Evolutionary conservation across 2,888 invertebrate genomes (phyloP).

Genomic region (Metellina segmentata): DNA sequence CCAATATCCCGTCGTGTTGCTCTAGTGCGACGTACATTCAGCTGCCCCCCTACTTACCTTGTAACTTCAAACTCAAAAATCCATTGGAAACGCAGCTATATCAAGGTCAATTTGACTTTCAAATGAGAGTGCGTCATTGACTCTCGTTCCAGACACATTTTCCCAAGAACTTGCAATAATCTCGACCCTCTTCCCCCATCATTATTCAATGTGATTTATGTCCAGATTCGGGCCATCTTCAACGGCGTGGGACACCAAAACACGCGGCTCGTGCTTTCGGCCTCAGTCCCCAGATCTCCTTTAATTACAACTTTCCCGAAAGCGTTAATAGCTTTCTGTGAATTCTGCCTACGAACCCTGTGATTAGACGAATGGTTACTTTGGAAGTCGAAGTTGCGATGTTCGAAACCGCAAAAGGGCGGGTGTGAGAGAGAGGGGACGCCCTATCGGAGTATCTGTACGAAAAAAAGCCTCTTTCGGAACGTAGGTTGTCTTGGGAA

Average conservation of each 20-base stretch:
- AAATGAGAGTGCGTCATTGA: not conserved
- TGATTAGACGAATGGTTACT: not conserved
- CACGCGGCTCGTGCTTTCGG: not conserved
- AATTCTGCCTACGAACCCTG: conserved; percentile 17
- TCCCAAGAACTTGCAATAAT: not conserved
- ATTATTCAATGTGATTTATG: not conserved
- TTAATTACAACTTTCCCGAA: conserved; percentile 46
- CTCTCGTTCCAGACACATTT: not conserved
- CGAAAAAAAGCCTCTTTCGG: not conserved
- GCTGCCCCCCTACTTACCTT: no score
- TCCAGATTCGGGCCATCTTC: not conserved
- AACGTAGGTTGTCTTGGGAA: not conserved
- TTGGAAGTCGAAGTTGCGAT: not conserved
- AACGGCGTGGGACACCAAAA: not conserved
- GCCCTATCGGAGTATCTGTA: not conserved
- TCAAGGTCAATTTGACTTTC: no score
- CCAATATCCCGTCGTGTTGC: no score
- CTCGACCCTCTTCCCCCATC: not conserved
- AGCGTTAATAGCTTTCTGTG: conserved; percentile 52
- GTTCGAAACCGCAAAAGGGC: not conserved
- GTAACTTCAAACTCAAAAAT: no score
- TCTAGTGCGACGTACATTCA: no score
- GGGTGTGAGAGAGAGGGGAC: not conserved
- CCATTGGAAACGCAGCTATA: no score
- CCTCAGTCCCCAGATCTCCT: conserved; percentile 6